Base-by-base conservation (phyloP, 2,888 invertebrate genomes). In the Phyllotreta striolata region DNA sequence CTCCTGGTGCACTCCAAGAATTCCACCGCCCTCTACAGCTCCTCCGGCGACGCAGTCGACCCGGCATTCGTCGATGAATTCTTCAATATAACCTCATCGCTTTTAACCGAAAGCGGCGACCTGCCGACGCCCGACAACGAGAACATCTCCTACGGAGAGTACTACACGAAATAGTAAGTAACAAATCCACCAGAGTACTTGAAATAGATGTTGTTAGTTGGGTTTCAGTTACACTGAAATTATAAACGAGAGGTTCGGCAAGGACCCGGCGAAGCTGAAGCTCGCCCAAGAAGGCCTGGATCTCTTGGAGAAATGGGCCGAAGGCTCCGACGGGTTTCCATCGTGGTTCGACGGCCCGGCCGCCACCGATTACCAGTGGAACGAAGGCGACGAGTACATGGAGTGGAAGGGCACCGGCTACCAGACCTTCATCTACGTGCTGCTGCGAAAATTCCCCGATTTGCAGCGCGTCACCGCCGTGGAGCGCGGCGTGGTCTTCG, bases 361-460 rank as follows among this genome's bases (percentile, higher is more conserved):
- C 0, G 82, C 81, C 65, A 88, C 88, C 0, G 88, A 91, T 69
- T 89, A 87, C 73, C n/a, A n/a, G n/a, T n/a, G n/a, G n/a, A n/a
- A 90, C 75, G 87, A 88, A 5, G 92, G 92, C 0, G 88, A 91
- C 72, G 78, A 82, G 12, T 76, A 87, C 71, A 80, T 89, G 1
- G 87, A 88, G 72, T 93, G 91, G 92, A 91, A 89, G 68, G 85
- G 86, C 55, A 85, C 83, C 59, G 91, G 91, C 1, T 92, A 86
- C 74, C 84, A 83, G 66, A 88, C 83, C 3, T 80, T 91, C 46
- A 78, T 92, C 44, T 85, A 88, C 68, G 72, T 91, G 40, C 81
- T 92, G 60, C 82, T 87, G 85, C 63, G 71, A 41, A 73, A 73
- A 57, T 70, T 68, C 63, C 73, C 73, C 38, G 55, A 74, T 47